Conservation (phyloP, 2,113 vertebrate species). For the Daubentonia madagascariensis region DNA sequence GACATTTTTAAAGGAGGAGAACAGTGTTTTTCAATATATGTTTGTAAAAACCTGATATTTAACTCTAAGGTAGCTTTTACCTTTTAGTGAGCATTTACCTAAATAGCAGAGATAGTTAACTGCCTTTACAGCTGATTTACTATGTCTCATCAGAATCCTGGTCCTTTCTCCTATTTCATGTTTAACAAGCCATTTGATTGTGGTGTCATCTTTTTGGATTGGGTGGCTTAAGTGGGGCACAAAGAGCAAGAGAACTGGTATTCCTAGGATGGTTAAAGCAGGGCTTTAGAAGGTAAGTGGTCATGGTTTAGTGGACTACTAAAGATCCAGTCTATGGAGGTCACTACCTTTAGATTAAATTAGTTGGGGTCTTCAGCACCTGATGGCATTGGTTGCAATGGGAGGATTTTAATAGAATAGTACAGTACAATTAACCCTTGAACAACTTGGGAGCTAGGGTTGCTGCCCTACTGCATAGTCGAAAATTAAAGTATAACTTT, state of each 20-base stretch:
- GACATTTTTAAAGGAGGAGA: not conserved
- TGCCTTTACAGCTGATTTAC: not conserved
- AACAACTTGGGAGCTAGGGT: not conserved
- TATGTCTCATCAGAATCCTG: not conserved
- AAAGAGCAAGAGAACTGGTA: not conserved
- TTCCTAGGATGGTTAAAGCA: not conserved
- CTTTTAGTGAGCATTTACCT: conserved; percentile 29
- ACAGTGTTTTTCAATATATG: not conserved
- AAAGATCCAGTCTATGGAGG: not conserved
- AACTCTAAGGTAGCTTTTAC: not conserved
- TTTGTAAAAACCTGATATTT: conserved; percentile 37
- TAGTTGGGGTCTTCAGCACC: conserved; percentile 5
- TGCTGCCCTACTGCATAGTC: not conserved
- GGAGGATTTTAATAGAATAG: not conserved
- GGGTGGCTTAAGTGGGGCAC: not conserved
- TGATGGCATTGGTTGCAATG: not conserved
- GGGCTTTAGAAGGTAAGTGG: not conserved
- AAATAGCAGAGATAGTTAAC: conserved; percentile 17
- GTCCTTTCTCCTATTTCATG: conserved; percentile 34
- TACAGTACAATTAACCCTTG: not conserved
- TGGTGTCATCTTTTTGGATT: conserved; percentile 31
- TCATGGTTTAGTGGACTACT: not conserved
- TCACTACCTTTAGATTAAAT: conserved; percentile 10
- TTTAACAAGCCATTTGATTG: conserved; percentile 52
- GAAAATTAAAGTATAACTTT: not conserved